These are phyloP conservation scores for Tor tambroides DNA, from an alignment of 2,113 vertebrate genomes.

Conservation along the genomic window DNA sequence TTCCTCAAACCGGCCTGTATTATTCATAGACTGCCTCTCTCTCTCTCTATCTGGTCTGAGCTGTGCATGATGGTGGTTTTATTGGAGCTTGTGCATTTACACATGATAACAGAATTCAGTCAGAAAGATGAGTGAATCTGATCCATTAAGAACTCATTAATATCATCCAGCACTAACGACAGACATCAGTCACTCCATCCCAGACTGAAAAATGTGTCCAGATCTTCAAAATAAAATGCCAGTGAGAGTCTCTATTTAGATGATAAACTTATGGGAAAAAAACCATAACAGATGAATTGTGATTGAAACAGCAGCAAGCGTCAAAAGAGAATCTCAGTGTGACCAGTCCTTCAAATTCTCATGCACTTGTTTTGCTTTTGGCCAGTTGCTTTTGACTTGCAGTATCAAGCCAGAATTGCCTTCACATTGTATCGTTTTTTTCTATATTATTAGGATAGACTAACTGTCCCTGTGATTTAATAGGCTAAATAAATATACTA, in stretches of 20 bases:
- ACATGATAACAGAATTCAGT: not conserved
- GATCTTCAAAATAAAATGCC: not conserved
- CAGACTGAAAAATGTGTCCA: slow-evolving; percentile 4
- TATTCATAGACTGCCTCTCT: slow-evolving; percentile 46
- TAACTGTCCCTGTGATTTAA: not conserved
- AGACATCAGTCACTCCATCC: slow-evolving; percentile 46
- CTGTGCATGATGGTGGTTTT: slow-evolving; percentile 36
- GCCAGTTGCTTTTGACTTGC: no score
- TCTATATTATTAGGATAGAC: no score
- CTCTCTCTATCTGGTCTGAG: slow-evolving; percentile 30
- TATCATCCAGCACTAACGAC: slow-evolving; percentile 32
- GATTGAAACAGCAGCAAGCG: not conserved
- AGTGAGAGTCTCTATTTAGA: not conserved
- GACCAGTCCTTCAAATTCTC: not conserved
- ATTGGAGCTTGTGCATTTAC: slow-evolving; percentile 23
- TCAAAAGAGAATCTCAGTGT: not conserved
- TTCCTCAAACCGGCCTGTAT: slow-evolving; percentile 51
- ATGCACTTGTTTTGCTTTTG: not conserved
- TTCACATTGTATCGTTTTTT: no score
- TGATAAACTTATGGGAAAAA: not conserved
- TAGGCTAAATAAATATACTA: not conserved
- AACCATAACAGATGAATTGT: not conserved
- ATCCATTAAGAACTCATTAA: slow-evolving; percentile 44
- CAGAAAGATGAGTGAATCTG: not conserved
- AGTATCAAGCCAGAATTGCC: no score